A percentile compares a stretch with the other conserved stretches of the same genome.
Conservation (phyloP, 2,113 vertebrate genomes). For the Tragelaphus strepsiceros region DNA sequence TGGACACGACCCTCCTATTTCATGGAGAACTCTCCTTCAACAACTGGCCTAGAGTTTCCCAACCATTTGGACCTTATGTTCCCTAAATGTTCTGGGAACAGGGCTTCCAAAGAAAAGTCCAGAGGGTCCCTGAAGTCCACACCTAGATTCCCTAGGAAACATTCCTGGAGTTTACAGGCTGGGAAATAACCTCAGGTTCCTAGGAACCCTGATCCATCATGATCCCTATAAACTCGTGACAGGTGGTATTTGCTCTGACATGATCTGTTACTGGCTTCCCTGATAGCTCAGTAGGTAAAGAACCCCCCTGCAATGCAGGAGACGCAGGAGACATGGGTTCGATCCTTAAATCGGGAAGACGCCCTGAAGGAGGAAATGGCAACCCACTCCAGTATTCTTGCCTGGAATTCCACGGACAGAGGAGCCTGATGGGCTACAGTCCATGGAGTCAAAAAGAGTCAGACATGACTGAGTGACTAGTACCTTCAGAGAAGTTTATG, state of each 20-base stretch:
- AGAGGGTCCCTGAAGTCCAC: neutral
- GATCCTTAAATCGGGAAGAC: neutral
- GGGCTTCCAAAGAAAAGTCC: neutral
- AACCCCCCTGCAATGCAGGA: no score
- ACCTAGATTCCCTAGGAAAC: neutral
- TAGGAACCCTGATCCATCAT: neutral
- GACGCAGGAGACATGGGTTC: no score
- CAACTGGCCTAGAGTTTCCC: no score
- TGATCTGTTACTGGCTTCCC: neutral
- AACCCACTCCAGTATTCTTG: neutral
- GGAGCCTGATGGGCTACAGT: neutral
- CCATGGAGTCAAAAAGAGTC: neutral
- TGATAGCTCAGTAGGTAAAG: no score
- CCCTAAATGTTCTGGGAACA: neutral
- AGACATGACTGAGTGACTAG: neutral
- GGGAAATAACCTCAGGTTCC: neutral
- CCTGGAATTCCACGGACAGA: neutral
- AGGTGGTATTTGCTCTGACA: neutral
- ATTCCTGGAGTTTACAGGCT: neutral
- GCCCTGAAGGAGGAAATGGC: neutral
- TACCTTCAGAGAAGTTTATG: constrained; percentile 19
- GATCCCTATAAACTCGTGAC: neutral
- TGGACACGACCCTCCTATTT: no score
- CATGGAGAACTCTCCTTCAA: no score
- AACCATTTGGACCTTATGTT: no score